These are phyloP conservation scores for Myotis planiceps DNA, from an alignment of 2,797 vertebrate species.

Conservation along the genomic window DNA sequence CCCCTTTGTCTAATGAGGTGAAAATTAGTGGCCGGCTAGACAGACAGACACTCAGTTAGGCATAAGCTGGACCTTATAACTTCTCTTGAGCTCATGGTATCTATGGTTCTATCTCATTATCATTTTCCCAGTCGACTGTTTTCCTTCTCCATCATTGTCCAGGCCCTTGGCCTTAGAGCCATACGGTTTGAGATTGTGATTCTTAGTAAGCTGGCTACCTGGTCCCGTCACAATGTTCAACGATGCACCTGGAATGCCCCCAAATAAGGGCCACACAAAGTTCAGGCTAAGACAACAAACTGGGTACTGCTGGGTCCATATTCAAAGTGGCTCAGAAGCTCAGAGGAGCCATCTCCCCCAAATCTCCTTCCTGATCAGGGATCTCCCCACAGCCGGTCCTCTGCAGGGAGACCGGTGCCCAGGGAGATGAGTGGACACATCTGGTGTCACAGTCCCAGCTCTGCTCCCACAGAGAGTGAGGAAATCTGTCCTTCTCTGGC, in stretches of 20 bases:
- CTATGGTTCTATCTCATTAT: background rate
- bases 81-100: background rate
- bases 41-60: background rate
- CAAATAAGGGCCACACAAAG: background rate
- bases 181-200: background rate
- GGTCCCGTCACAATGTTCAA: background rate
- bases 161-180: background rate
- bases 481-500: background rate
- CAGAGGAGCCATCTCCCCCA: background rate
- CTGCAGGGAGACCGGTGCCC: background rate
- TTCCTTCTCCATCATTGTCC: background rate
- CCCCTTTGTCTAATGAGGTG: background rate
- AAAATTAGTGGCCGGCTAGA: background rate
- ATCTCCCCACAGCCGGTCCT: background rate
- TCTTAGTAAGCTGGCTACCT: background rate
- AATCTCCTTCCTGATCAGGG: background rate
- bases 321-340: background rate
- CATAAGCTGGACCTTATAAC: background rate
- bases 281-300: background rate
- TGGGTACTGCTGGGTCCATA: background rate
- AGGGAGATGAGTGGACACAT: background rate
- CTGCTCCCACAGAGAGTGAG: background rate
- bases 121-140: background rate
- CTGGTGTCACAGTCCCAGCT: background rate
- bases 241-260: background rate